Evolutionary conservation across 2,888 invertebrate genomes (phyloP), one percentile per base, ranked within the genome.

Genomic region (Agrochola macilenta): DNA sequence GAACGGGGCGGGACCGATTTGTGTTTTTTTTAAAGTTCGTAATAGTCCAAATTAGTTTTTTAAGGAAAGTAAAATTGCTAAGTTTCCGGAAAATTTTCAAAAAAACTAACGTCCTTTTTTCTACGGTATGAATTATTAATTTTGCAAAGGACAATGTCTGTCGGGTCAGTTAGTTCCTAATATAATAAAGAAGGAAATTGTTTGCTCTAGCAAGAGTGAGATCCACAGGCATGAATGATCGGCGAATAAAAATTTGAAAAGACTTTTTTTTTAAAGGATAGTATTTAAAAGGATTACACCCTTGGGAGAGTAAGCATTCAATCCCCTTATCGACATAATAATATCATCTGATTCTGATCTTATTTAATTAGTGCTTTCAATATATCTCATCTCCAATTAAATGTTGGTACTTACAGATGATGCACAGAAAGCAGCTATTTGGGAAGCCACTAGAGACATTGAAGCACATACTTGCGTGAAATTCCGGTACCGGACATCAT

Each of bases 381-480:
- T 43, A 46, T 46, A 46, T 43, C 43, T 43, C 43, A 46, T 9
- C 9, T 5, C 8, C 35, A 20, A 54, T 14, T 17, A 23, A 49
- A 20, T 30, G 11, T 26, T 39, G 9, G 5, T 66, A 30, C 17
- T 87, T 85, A 12, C 86, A 96, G 96, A 93, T 75, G 93, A 93
- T 2, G 82, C 91, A 7, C 96, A 96, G 79, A 86, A 91, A 60
- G 94, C 90, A 20, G 96, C 96, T n/a, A 93, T 96, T 72, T 85
- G 89, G 81, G 93, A 89, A 3, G 96, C 94, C 0, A 93, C 94
- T 76, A 90, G 83, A 20, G 95, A 95, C 79, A 96, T 96, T 52
- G 96, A 96, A 82, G 88, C 85, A 23, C 89, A 95, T 85, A 94
- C 95, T 1, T 96, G 96, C 85, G 82, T 96, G 30, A 95, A 90